Conservation (phyloP, 2,113 vertebrate species). For the Mionectes macconnelli region DNA sequence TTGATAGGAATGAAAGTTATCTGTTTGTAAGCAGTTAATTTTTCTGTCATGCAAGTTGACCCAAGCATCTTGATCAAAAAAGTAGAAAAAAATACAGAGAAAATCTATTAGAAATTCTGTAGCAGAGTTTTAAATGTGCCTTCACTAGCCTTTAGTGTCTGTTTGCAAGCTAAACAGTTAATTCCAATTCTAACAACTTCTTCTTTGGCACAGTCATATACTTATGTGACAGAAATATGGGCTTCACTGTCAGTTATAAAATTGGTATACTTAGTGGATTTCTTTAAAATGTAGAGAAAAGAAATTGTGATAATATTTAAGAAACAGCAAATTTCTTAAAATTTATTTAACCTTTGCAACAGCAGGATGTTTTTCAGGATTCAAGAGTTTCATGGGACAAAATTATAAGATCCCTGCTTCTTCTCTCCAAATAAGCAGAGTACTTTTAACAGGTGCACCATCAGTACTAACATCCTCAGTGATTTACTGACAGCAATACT, state of each 20-base stretch:
- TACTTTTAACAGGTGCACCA: not conserved
- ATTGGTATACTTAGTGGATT: not conserved
- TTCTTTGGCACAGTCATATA: not conserved
- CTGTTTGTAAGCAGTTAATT: not conserved
- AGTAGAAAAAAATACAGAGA: not conserved
- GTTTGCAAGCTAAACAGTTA: not conserved
- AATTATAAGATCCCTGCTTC: not conserved
- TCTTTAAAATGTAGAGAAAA: not conserved
- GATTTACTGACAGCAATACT: not conserved
- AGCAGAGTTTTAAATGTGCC: not conserved
- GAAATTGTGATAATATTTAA: not conserved
- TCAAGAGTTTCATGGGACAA: not conserved
- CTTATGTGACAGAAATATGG: not conserved
- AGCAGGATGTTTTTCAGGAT: not conserved
- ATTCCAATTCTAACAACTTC: not conserved
- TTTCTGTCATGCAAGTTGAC: not conserved
- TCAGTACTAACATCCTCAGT: not conserved
- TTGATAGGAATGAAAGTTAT: not conserved
- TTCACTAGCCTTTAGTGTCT: not conserved
- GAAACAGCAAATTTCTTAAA: not conserved
- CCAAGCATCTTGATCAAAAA: not conserved
- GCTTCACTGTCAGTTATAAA: not conserved
- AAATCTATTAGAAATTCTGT: not conserved
- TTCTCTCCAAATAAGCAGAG: not conserved
- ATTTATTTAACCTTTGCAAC: not conserved